These are phyloP conservation scores for Chesias legatella DNA, from an alignment of 2,888 invertebrate genomes.

Conservation along the genomic window DNA sequence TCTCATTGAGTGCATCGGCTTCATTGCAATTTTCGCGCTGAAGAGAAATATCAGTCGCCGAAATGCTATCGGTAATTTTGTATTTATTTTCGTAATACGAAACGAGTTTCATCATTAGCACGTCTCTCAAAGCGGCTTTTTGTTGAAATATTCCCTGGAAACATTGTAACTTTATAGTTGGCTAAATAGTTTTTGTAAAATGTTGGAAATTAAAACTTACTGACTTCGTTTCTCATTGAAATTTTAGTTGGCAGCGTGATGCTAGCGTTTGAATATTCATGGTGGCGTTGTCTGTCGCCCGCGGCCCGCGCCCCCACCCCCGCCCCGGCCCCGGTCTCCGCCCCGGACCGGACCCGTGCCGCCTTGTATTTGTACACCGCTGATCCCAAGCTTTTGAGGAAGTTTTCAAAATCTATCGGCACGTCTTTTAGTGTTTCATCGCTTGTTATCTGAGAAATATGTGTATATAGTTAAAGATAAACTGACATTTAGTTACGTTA, in stretches of 20 bases:
- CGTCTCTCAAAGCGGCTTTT: constrained; percentile 42
- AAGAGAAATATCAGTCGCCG: constrained; percentile 8
- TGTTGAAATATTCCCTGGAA: constrained; percentile 33
- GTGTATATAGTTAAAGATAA: too few relatives aligned
- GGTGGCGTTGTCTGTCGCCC: constrained; percentile 8
- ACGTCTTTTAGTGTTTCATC: constrained; percentile 5
- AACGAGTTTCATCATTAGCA: constrained; percentile 60
- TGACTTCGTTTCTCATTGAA: constrained; percentile 31
- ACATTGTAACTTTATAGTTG: constrained; percentile 1
- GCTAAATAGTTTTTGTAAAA: constrained; percentile 7
- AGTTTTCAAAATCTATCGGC: constrained; percentile 41
- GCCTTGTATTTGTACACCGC: constrained; percentile 40
- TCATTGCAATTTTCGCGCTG: constrained; percentile 22
- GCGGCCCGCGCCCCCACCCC: neutral
- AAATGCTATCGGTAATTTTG: constrained; percentile 36
- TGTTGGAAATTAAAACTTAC: constrained; percentile 29
- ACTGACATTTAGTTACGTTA: too few relatives aligned
- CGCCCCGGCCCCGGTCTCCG: constrained; percentile 2
- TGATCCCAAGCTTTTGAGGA: constrained; percentile 42
- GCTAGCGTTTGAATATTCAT: constrained; percentile 20
- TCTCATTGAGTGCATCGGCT: constrained; percentile 8
- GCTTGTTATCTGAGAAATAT: constrained; percentile 3
- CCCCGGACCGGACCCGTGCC: neutral
- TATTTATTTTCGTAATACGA: constrained; percentile 63
- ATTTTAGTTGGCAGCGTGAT: constrained; percentile 8